Conservation (phyloP, 2,888 invertebrate species). For the Norana najaformis region DNA sequence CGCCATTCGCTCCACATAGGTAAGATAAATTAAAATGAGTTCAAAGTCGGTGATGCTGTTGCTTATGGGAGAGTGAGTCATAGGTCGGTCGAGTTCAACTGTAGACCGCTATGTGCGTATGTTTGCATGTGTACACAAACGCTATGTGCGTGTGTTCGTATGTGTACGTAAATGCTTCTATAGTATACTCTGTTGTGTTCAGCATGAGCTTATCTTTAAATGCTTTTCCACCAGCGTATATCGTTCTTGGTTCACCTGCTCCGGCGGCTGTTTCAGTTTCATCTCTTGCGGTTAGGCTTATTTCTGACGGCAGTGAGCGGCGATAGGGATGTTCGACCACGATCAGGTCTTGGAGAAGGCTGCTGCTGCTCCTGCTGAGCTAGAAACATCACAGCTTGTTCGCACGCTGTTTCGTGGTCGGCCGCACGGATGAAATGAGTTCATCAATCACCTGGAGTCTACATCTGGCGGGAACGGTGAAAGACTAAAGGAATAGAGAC, state of each 20-base stretch:
- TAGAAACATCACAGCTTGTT: background rate
- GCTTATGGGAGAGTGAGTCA: background rate
- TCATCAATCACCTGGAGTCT: background rate
- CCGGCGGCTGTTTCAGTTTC: background rate
- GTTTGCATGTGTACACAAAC: background rate
- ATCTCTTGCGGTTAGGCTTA: background rate
- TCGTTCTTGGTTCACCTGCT: background rate
- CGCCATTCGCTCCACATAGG: background rate
- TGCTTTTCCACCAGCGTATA: background rate
- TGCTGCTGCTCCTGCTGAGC: background rate
- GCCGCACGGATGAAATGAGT: constrained; percentile 6
- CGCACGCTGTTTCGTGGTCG: background rate
- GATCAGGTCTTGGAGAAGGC: background rate
- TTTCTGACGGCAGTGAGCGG: background rate
- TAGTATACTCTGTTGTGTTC: background rate
- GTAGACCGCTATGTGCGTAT: background rate
- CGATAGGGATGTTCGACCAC: background rate
- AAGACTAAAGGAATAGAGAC: background rate
- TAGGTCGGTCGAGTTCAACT: background rate
- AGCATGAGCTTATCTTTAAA: background rate
- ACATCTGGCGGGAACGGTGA: background rate
- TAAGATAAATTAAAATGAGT: background rate
- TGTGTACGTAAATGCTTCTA: background rate
- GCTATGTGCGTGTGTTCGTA: background rate
- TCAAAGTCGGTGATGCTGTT: background rate